Percentiles rank a stretch among this genome's conserved stretches.
Evolutionary conservation across 2,797 vertebrate species (phyloP).

Genomic region (Anableps anableps): DNA sequence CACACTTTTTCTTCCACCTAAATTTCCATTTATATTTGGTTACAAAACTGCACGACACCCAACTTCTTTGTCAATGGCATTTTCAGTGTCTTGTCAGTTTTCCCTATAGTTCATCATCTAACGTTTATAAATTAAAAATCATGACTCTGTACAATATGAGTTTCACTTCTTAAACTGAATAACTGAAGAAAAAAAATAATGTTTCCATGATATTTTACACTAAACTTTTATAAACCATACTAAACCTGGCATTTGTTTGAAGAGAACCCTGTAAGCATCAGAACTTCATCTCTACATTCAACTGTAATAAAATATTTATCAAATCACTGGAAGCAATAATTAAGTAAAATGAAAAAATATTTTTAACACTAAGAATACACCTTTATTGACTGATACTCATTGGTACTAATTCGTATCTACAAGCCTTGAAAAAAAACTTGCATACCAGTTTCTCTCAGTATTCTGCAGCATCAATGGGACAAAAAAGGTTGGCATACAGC

Average conservation of each 20-base stretch:
- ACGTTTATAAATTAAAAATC: background rate
- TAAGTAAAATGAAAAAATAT: background rate
- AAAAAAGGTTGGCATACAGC: slow-evolving; percentile 42
- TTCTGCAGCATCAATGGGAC: background rate
- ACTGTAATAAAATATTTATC: background rate
- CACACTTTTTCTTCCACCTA: background rate
- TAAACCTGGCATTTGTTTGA: background rate
- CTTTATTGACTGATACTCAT: background rate
- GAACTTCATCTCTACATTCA: background rate
- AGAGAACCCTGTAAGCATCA: background rate
- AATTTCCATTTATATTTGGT: background rate
- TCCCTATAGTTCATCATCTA: background rate
- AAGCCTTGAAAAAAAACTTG: background rate
- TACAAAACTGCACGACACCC: background rate
- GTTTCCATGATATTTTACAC: background rate
- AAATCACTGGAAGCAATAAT: background rate
- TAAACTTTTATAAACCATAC: background rate
- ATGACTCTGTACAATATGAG: background rate
- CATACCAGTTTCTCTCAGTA: background rate
- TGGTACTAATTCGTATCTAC: background rate
- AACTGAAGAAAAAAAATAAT: background rate
- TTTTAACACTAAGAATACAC: background rate
- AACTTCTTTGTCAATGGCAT: background rate
- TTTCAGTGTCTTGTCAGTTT: background rate
- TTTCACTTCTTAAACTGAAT: background rate